Percentiles rank a stretch among this genome's conserved stretches.
These are phyloP conservation scores for Myotis yumanensis DNA, from an alignment of 2,113 vertebrate genomes.

Conservation along the genomic window DNA sequence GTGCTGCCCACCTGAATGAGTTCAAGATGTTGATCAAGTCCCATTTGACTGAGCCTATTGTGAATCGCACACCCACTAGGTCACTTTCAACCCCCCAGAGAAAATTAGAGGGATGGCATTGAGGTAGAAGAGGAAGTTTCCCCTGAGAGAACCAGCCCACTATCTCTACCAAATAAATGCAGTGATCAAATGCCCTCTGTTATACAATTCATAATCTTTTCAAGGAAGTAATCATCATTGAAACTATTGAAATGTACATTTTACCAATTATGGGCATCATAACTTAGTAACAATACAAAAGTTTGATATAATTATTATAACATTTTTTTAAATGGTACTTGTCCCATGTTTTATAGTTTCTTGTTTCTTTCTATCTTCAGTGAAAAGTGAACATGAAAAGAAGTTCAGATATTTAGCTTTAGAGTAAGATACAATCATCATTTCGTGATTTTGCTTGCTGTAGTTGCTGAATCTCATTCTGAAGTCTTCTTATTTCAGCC, in stretches of 20 bases:
- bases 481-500: background rate
- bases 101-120: background rate
- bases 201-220: background rate
- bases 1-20: background rate
- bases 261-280: background rate
- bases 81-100: background rate
- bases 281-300: background rate
- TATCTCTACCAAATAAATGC: background rate
- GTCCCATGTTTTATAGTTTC: background rate
- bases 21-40: background rate
- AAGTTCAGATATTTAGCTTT: background rate
- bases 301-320: background rate
- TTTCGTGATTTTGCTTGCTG: accelerated
- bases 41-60: background rate
- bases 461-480: accelerated
- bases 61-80: background rate
- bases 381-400: background rate
- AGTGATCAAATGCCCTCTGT: background rate
- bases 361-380: background rate
- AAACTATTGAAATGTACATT: background rate
- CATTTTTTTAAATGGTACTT: background rate
- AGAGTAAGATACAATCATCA: background rate
- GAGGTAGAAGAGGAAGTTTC: background rate
- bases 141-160: background rate
- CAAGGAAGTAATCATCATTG: background rate